A percentile compares a stretch with the other conserved stretches of the same genome.
These are phyloP conservation scores for Heterohyrax brucei DNA, from an alignment of 2,797 vertebrate genomes.

Conservation along the genomic window DNA sequence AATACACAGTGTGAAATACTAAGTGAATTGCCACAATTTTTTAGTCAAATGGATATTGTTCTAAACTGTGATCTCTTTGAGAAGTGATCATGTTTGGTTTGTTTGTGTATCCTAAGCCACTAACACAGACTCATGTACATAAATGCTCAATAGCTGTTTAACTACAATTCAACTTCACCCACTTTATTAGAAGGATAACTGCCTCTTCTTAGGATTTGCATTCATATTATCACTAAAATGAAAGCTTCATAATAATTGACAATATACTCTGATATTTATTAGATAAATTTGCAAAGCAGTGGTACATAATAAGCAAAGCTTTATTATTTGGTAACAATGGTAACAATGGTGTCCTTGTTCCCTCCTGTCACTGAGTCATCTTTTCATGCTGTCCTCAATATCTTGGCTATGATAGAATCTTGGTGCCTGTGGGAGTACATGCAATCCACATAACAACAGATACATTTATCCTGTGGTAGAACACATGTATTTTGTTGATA, in stretches of 20 bases:
- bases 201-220: neutral
- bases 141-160: neutral
- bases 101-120: neutral
- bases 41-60: neutral
- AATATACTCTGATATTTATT: neutral
- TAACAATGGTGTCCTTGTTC: neutral
- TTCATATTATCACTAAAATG: neutral
- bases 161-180: neutral
- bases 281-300: neutral
- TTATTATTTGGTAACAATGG: neutral
- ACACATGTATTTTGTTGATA: neutral
- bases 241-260: neutral
- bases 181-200: neutral
- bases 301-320: neutral
- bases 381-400: neutral
- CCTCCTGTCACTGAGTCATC: neutral
- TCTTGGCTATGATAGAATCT: neutral
- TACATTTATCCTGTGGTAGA: neutral
- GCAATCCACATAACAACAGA: neutral
- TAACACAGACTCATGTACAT: neutral
- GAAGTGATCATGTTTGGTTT: fast-evolving
- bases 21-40: neutral
- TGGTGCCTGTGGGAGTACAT: neutral
- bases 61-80: neutral
- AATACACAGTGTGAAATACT: neutral